Percentiles rank a stretch among this genome's conserved stretches.
phyloP scores from a whole-genome alignment of 1,140 invertebrate species.

The Euschistus heros region DNA sequence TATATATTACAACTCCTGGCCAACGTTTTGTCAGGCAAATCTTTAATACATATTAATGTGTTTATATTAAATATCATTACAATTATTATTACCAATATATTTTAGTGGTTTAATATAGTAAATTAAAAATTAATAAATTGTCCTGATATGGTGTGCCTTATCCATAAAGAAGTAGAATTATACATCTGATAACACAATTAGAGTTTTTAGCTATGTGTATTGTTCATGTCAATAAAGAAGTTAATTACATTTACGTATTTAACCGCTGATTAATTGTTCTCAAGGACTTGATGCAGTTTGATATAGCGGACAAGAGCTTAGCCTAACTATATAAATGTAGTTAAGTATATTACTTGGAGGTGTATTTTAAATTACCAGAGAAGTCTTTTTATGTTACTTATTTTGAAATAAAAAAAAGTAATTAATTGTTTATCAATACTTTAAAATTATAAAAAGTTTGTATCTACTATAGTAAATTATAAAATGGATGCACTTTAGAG shows the following conservation, averaged over 20 bases:
- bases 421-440: no score
- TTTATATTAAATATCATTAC: constrained; percentile 21
- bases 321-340: constrained; percentile 17
- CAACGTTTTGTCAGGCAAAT: constrained; percentile 19
- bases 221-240: constrained; percentile 1
- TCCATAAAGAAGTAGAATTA: constrained; percentile 26
- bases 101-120: constrained; percentile 21
- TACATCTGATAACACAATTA: constrained; percentile 23
- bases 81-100: constrained; percentile 24
- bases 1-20: constrained; percentile 8
- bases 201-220: constrained; percentile 22
- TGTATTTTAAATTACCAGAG: no score
- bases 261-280: constrained; percentile 8
- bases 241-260: constrained; percentile 6
- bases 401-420: no score
- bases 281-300: not conserved
- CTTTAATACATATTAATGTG: constrained; percentile 20
- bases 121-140: constrained; percentile 25
- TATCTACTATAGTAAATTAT: no score
- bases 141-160: constrained; percentile 30
- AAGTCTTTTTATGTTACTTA: no score
- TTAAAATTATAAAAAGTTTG: no score
- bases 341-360: no score
- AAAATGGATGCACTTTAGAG: no score
- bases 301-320: constrained; percentile 23